Evolutionary conservation across 1,140 invertebrate genomes (phyloP), one percentile per base, ranked within the genome.

Genomic region (Eriocheir sinensis): DNA sequence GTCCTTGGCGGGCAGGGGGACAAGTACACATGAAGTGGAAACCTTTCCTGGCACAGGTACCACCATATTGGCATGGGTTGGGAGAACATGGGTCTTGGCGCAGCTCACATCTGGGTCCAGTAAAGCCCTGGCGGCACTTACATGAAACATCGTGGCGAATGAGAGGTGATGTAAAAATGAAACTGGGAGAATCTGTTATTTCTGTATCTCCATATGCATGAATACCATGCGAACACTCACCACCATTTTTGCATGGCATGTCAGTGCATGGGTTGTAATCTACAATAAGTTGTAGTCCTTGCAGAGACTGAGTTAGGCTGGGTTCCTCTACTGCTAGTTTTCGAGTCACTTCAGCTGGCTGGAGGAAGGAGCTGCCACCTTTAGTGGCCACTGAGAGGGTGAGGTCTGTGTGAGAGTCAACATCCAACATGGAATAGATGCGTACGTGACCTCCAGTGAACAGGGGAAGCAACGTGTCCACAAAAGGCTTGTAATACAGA

Each of bases 81-180:
- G 98, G 98, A n/a, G 98, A 97, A 96, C 99, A 99, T 0, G 98
- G 98, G 97, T 99, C 98, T 96, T 98, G 98, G 27, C 98, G 97
- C 95, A 98, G 98, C 95, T 98, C 98, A 96, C 99, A 99, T 89
- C 97, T 93, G 97, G 36, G 97, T 97, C 9, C 99, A 98, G 38
- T 98, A 98, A 96, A 98, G 98, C 93, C 98, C 98, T 95, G 98
- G 98, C 97, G 97, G 96, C 99, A 99, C 93, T 97, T 97, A 96
- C 99, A 99, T 0, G 96, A 97, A 96, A 98, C 98, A 95, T 98
- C 98, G 96, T 99, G 98, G 8, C 97, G 96, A 0, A 99, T 97
- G 60, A 97, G 97, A 0, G 98, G 98, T 0, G 98, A 98, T 40
- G 98, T 98, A 17, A 99, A 97, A 86, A 99, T 98, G 12, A 99